Percentiles rank a stretch among this genome's conserved stretches.
These are phyloP conservation scores for Tenodera sinensis DNA, from an alignment of 2,888 invertebrate genomes.

Conservation along the genomic window DNA sequence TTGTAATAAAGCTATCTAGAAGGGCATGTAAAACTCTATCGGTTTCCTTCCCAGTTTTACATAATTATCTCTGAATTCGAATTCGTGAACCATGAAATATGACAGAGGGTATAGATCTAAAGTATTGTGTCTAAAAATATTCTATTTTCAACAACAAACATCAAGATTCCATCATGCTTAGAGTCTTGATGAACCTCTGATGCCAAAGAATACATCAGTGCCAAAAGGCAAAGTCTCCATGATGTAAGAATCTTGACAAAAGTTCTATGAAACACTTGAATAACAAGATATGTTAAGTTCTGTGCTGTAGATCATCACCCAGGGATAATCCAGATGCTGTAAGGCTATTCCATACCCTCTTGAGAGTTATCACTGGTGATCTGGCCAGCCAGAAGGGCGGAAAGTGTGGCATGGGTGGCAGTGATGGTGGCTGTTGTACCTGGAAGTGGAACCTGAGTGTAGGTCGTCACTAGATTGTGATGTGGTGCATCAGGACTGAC, in stretches of 20 bases:
- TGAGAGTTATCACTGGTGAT: constrained; percentile 18
- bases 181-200: neutral
- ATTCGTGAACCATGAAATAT: neutral
- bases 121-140: neutral
- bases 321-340: neutral
- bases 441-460: neutral
- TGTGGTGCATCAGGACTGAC: constrained; percentile 21
- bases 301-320: neutral
- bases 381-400: constrained; percentile 19
- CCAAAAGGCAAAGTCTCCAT: neutral
- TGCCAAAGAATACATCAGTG: neutral
- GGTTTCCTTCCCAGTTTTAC: no score
- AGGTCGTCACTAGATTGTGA: constrained; percentile 13
- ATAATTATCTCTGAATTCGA: neutral
- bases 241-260: neutral
- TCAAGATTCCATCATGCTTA: neutral
- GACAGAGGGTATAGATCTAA: neutral
- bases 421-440: neutral
- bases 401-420: constrained; percentile 5
- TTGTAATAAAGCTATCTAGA: no score
- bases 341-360: constrained; percentile 13
- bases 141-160: neutral
- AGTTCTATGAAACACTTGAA: neutral
- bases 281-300: neutral
- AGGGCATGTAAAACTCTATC: no score